Evolutionary conservation across 35 echinoderm and acorn worm species (phyloP), one percentile per base, ranked within the genome.

Genomic region (Patiria miniata): DNA sequence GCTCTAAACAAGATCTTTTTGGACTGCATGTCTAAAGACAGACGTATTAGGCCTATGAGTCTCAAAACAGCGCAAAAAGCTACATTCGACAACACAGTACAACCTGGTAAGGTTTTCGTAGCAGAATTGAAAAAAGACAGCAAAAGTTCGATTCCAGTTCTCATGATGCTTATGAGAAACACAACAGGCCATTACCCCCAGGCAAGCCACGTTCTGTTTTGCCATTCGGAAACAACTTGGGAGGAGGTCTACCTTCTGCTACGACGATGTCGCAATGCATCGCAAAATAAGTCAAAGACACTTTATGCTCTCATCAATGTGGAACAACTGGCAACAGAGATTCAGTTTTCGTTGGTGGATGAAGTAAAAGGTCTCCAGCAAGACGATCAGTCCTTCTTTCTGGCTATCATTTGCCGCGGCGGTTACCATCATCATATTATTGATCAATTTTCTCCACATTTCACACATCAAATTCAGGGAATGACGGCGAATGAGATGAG

Each of bases 361-460:
- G 61, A 77, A 39, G 84, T 86, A 5, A 86, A 73, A 30, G 7
- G 28, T 76, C 68, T 86, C 51, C 84, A 86, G 26, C 58, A 86
- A 30, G 17, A 51, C 12, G 40, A 86, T 7, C 7, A 22, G 23
- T 36, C 34, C 2, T 86, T 86, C 39, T 28, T 86, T 3, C 39
- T 86, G 17, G 84, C 84, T 15, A 44, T 86, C 14, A 86, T 86
- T 77, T 86, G 84, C n/a, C 61, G 84, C 3, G 84, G 84, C 39
- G 84, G 84, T 1, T 68, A 60, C 39, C 65, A 86, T 33, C 84
- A 86, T 30, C 84, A 86, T 34, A 86, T 86, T 18, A 86, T 86
- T 29, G 84, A 86, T 30, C 84, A 86, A 40, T 86, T 86, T 77
- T 86, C 84, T 77, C 84, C 84, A 19, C 60, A 77, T 40, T 86